A percentile compares a stretch with the other conserved stretches of the same genome.
Evolutionary conservation across 1,140 invertebrate species (phyloP).

Genomic region (Melitaea cinxia): DNA sequence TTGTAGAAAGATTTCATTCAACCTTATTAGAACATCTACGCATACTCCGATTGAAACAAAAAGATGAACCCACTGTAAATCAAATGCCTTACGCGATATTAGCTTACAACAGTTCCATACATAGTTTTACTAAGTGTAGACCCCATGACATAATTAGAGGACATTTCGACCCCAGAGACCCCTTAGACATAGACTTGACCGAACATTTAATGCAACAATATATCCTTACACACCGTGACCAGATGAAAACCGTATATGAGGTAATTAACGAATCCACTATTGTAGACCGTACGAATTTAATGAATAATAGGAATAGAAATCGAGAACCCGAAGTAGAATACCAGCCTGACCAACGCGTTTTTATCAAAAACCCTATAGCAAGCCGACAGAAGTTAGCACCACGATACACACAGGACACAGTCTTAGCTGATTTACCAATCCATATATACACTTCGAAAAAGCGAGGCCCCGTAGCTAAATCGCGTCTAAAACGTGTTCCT

Average conservation of each 20-base stretch:
- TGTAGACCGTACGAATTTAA: slow-evolving; percentile 25
- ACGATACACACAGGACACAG: slow-evolving; percentile 36
- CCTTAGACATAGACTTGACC: slow-evolving; percentile 32
- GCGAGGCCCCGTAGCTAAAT: slow-evolving; percentile 34
- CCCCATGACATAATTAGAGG: slow-evolving; percentile 34
- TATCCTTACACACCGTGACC: slow-evolving; percentile 29
- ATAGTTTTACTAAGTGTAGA: too few relatives aligned
- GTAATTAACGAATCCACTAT: slow-evolving; percentile 31
- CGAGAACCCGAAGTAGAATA: slow-evolving; percentile 35
- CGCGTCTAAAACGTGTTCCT: slow-evolving; percentile 35
- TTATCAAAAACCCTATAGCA: background rate
- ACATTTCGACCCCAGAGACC: slow-evolving; percentile 38
- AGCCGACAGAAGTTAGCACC: background rate
- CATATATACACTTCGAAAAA: slow-evolving; percentile 46
- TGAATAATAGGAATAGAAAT: slow-evolving; percentile 27
- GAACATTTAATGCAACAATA: slow-evolving; percentile 41
- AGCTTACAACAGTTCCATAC: slow-evolving; percentile 38
- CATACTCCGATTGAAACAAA: slow-evolving; percentile 35
- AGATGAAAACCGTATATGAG: slow-evolving; percentile 38
- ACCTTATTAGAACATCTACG: slow-evolving; percentile 41
- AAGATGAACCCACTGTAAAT: slow-evolving; percentile 27
- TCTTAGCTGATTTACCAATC: slow-evolving; percentile 41
- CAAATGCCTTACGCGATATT: slow-evolving; percentile 39
- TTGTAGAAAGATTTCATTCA: slow-evolving; percentile 39
- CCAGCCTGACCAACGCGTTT: background rate